Base-by-base conservation (phyloP, 2,888 invertebrate genomes). In the Ommatoiulus sabulosus region DNA sequence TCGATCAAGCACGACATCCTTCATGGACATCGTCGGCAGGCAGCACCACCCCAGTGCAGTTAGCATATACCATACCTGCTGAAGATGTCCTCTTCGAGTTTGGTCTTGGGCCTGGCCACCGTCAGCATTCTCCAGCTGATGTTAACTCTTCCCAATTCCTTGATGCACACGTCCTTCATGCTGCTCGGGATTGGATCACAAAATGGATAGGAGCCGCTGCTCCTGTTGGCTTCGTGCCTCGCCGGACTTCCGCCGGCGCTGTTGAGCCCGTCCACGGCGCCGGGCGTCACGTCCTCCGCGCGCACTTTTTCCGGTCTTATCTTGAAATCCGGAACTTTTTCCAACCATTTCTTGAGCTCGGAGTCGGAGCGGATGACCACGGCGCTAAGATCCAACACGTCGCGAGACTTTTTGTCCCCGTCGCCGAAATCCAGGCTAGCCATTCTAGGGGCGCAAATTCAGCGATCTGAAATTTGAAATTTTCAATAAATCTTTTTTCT, bases 71-170 rank as follows among this genome's bases (percentile, higher is more conserved):
- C 1, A 12, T 20, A 91, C 95, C 95, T 95, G 90, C 96, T 96
- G 92, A 96, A 97, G 93, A 96, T 96, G 91, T 97, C 96, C 93
- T 97, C 97, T 91, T 98, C 97, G 44, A 95, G 93, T 91, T 96
- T 96, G 48, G 94, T 94, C 92, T 97, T 97, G 0, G 97, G 97
- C 91, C 97, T 94, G 46, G 96, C 92, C n/a, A 96, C 95, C 17
- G 97, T 97, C 89, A 98, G 93, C 97, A 98, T 97, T 92, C 96
- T 95, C 97, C 97, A 98, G 92, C 97, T 97, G 90, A 98, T 98
- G 63, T 96, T 95, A 24, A 97, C 97, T 12, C 95, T 94, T 91
- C 96, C 96, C 87, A 97, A 93, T 91, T 97, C 97, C 87, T 95
- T 95, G 91, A 97, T 94, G 91, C 95, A 95, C 84, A 96, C 93